Evolutionary conservation across 2,797 vertebrate species (phyloP).

Genomic region (Aphelocoma californica): DNA sequence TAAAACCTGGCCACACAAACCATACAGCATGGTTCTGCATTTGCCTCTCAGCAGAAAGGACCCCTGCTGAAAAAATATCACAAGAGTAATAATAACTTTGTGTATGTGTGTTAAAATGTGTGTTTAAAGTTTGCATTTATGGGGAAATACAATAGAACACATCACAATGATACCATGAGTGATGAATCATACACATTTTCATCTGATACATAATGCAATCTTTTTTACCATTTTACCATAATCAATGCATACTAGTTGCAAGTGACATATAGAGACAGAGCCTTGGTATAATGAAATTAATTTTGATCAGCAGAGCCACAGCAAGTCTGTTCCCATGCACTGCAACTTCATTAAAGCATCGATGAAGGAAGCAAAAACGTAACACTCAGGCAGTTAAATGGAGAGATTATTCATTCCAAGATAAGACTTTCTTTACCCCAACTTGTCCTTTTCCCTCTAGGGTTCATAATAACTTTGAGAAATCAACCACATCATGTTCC

Average conservation of each 20-base stretch:
- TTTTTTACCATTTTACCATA: slow-evolving; percentile 6
- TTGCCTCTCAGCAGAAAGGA: background rate
- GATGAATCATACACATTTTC: background rate
- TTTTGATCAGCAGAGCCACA: background rate
- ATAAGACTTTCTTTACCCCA: background rate
- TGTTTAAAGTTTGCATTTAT: background rate
- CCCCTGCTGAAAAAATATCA: background rate
- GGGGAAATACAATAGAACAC: background rate
- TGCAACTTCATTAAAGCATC: background rate
- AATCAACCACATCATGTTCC: background rate
- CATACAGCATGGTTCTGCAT: background rate
- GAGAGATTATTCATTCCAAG: background rate
- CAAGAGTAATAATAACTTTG: background rate
- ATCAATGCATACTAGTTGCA: background rate
- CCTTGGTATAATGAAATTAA: background rate
- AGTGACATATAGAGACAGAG: background rate
- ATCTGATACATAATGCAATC: background rate
- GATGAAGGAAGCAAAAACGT: background rate
- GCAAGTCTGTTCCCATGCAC: background rate
- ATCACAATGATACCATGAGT: background rate
- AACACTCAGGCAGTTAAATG: background rate
- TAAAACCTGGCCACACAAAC: background rate
- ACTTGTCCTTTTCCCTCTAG: background rate
- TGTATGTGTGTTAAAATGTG: background rate
- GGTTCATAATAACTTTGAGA: background rate